phyloP scores from a whole-genome alignment of 2,888 invertebrate species.

The Drosophila nr. perissopoda region DNA sequence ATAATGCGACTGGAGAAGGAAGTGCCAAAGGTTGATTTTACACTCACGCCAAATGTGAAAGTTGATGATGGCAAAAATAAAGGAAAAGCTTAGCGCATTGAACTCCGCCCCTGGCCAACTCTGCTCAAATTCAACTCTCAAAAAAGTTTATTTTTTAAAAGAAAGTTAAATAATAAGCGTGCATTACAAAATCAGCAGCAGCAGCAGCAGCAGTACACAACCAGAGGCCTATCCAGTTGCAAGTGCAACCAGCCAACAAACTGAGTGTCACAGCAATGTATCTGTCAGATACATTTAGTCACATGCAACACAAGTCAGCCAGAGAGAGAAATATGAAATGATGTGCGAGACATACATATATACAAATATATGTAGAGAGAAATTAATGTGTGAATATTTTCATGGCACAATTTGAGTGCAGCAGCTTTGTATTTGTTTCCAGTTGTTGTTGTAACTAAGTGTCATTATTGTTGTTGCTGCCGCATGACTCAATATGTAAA shows the following conservation, averaged over 20 bases:
- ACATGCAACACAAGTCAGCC: conserved; percentile 1
- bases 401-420: conserved; percentile 34
- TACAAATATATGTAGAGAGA: conserved; percentile 38
- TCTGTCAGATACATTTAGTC: conserved; percentile 31
- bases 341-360: conserved; percentile 18
- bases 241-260: conserved; percentile 21
- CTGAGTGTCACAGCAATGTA: conserved; percentile 34
- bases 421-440: conserved; percentile 21
- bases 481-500: conserved; percentile 66
- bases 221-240: conserved; percentile 54
- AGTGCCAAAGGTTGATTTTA: conserved; percentile 67
- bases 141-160: conserved; percentile 38
- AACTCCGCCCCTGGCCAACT: conserved; percentile 51
- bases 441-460: conserved; percentile 13
- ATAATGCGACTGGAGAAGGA: conserved; percentile 37
- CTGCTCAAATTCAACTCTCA: conserved; percentile 13
- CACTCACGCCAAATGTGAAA: conserved; percentile 62
- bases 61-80: conserved; percentile 54
- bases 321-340: conserved; percentile 26
- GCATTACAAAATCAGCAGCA: conserved; percentile 48
- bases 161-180: conserved; percentile 74
- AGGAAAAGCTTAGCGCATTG: conserved; percentile 71
- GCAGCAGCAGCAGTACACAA: neutral
- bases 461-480: conserved; percentile 25
- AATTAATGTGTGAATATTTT: conserved; percentile 70